Evolutionary conservation across 2,888 invertebrate genomes (phyloP), one percentile per base, ranked within the genome.

Genomic region (Megastigmus dorsalis): DNA sequence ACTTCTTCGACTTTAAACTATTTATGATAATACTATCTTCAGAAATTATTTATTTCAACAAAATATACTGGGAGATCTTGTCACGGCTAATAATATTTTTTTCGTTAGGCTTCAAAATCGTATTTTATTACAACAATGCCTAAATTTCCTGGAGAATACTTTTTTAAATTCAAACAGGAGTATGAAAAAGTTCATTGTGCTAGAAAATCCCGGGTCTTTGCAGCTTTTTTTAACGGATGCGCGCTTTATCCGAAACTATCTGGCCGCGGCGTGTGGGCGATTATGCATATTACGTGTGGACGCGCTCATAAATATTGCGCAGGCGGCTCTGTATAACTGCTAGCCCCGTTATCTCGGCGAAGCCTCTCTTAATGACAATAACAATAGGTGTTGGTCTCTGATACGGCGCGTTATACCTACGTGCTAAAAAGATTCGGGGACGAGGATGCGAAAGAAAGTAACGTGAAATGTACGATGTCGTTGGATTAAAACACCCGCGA

Each of bases 291-390:
- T 63, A 50, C 63, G 54, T 5, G 23, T 5, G 23, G 75, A 59
- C 74, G 43, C 75, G 62, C 75, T 74, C 78, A 74, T 78, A 78
- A 78, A 78, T 69, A 76, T 77, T 70, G 26, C 70, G 71, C 52
- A 38, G 55, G 15, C 6, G 48, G 43, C 68, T 26, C 26, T 50
- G 68, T n/a, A n/a, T n/a, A n/a, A n/a, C n/a, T n/a, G n/a, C n/a
- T n/a, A n/a, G n/a, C n/a, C n/a, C n/a, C 66, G 71, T 77, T 77
- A 78, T 77, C 43, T 30, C 79, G n/a, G 66, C 67, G 75, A 63
- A 67, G 73, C 52, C 73, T 43, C 73, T 43, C 63, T 62, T 76
- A 73, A 73, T 66, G 79, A 77, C 76, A 78, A 74, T 76, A 77
- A 76, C 70, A 73, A 73, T 78, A 75, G 26, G 41, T 10, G 26